Evolutionary conservation across 2,888 invertebrate genomes (phyloP).

Genomic region (Torymus texanus): DNA sequence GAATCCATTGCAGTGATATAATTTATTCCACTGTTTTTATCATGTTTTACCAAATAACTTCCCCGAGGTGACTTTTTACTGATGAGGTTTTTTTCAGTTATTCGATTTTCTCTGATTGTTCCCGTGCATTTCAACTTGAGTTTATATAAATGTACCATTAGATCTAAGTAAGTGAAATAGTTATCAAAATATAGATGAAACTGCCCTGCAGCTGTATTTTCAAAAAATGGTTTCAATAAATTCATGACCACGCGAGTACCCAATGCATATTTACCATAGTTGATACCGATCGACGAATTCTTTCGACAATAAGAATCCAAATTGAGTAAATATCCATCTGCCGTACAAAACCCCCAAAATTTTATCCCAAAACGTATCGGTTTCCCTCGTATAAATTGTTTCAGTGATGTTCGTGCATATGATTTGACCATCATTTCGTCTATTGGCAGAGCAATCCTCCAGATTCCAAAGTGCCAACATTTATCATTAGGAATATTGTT

Average conservation of each 20-base stretch:
- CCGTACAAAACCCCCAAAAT: slow-evolving; percentile 56
- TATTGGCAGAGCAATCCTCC: slow-evolving; percentile 51
- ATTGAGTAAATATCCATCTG: slow-evolving; percentile 45
- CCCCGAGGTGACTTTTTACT: neutral
- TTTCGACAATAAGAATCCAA: slow-evolving; percentile 2
- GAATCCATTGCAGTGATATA: neutral
- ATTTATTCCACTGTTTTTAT: neutral
- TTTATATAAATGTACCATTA: neutral
- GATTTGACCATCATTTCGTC: slow-evolving; percentile 58
- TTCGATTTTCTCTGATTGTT: neutral
- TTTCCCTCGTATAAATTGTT: slow-evolving; percentile 58
- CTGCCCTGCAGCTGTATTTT: neutral
- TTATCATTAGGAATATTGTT: slow-evolving; percentile 39
- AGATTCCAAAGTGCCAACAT: slow-evolving; percentile 47
- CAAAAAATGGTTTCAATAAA: neutral
- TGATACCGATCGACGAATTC: neutral
- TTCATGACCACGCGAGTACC: neutral
- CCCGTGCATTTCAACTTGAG: neutral
- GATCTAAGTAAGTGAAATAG: neutral
- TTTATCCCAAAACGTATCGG: slow-evolving; percentile 57
- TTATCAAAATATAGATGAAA: neutral
- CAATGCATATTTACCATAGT: neutral
- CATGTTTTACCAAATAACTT: neutral
- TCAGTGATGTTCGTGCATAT: slow-evolving; percentile 51
- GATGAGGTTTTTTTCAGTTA: neutral